Conservation (phyloP, 1,140 invertebrate genomes). For the Trinorchestia longiramus region DNA sequence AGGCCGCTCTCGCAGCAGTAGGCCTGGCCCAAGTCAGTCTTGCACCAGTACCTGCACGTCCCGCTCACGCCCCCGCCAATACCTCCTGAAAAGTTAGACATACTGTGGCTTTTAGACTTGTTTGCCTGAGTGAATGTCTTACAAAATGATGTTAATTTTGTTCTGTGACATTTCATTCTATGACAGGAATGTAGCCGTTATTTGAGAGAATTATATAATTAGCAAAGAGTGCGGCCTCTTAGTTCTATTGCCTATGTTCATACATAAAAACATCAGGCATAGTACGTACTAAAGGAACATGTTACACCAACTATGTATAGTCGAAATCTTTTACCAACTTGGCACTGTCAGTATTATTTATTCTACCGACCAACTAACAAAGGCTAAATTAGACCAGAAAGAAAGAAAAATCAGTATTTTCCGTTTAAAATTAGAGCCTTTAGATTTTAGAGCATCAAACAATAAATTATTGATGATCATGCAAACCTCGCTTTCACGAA, state of each 20-base stretch:
- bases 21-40: conserved; percentile 31
- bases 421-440: neutral
- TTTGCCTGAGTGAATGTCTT: too few relatives aligned
- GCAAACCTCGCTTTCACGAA: neutral
- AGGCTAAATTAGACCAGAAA: neutral
- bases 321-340: neutral
- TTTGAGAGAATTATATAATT: neutral
- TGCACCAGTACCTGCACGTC: conserved; percentile 58
- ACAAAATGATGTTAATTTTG: too few relatives aligned
- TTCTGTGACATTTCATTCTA: too few relatives aligned
- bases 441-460: too few relatives aligned
- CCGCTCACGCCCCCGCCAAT: neutral
- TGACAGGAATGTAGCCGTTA: neutral
- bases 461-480: too few relatives aligned
- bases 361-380: neutral
- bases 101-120: too few relatives aligned
- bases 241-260: neutral
- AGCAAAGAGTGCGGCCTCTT: neutral
- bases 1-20: conserved; percentile 55
- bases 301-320: neutral
- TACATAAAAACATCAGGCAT: neutral
- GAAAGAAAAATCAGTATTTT: neutral
- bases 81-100: neutral
- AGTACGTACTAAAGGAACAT: neutral
- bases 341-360: neutral